Evolutionary conservation across 2,113 vertebrate species (phyloP).

Genomic region (Cathartes aura): DNA sequence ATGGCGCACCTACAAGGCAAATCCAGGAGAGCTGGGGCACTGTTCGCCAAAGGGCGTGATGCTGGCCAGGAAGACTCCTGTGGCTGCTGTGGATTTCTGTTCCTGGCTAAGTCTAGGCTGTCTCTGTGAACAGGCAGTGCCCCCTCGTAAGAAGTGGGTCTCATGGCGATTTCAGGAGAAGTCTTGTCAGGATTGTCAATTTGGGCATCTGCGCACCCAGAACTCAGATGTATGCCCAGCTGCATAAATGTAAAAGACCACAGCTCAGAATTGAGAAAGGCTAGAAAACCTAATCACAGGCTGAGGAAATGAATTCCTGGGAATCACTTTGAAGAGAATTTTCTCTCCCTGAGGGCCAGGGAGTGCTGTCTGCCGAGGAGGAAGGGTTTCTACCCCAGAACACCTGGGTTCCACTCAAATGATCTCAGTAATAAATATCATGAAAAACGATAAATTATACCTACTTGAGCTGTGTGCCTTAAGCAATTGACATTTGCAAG

Average conservation of each 20-base stretch:
- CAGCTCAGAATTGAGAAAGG: background rate
- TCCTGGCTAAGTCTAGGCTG: background rate
- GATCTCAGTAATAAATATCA: background rate
- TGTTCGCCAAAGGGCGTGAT: background rate
- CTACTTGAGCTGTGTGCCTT: slow-evolving; percentile 31
- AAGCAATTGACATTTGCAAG: slow-evolving; percentile 37
- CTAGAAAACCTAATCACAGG: background rate
- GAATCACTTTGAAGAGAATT: slow-evolving; percentile 45
- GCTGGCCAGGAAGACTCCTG: background rate
- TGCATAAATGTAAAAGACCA: background rate
- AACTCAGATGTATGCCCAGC: background rate
- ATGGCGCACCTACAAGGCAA: background rate
- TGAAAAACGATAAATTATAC: slow-evolving; percentile 25
- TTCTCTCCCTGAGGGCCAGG: background rate
- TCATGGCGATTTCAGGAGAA: background rate
- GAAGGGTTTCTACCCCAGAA: slow-evolving; percentile 18
- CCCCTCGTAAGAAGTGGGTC: background rate
- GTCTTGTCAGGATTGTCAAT: background rate
- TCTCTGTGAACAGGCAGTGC: background rate
- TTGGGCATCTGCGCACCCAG: background rate
- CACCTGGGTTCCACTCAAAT: slow-evolving; percentile 44
- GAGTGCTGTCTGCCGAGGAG: background rate
- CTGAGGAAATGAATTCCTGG: slow-evolving; percentile 52
- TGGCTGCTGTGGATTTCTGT: background rate
- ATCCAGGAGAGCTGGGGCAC: background rate